phyloP scores from a whole-genome alignment of 2,888 invertebrate genomes.

The Heliconius cydno region DNA sequence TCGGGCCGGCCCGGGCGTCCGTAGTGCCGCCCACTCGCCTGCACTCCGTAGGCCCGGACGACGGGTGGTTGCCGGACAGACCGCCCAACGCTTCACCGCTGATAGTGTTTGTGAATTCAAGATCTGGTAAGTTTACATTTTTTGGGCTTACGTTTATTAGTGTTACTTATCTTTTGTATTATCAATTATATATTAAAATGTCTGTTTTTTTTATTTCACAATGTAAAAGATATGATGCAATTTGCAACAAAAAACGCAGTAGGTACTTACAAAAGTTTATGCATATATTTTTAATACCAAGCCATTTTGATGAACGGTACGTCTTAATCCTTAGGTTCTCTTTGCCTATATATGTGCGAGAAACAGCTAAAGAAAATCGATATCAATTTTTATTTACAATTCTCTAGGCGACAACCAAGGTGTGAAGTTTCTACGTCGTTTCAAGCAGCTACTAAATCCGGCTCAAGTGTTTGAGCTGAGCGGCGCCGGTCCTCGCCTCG shows the following conservation, averaged over 20 bases:
- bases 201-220: neutral
- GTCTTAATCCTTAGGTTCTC: too few relatives aligned
- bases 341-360: too few relatives aligned
- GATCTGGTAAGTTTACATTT: constrained; percentile 85
- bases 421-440: constrained; percentile 96
- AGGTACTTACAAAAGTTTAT: too few relatives aligned
- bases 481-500: constrained; percentile 92
- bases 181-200: too few relatives aligned
- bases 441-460: constrained; percentile 97
- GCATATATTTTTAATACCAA: too few relatives aligned
- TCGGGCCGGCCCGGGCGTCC: constrained; percentile 94
- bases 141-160: neutral
- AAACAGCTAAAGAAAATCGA: neutral
- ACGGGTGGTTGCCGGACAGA: constrained; percentile 93
- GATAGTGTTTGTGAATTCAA: constrained; percentile 98
- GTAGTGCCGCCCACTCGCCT: constrained; percentile 97
- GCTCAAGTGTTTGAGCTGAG: constrained; percentile 99
- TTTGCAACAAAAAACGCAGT: too few relatives aligned
- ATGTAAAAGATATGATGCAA: too few relatives aligned
- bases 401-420: constrained; percentile 96
- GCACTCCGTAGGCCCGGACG: constrained; percentile 94
- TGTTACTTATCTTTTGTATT: too few relatives aligned
- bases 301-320: too few relatives aligned
- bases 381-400: neutral
- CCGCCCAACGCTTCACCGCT: constrained; percentile 94